A percentile compares a stretch with the other conserved stretches of the same genome.
Conservation (phyloP, 2,888 invertebrate genomes). For the Cerastis leucographa region DNA sequence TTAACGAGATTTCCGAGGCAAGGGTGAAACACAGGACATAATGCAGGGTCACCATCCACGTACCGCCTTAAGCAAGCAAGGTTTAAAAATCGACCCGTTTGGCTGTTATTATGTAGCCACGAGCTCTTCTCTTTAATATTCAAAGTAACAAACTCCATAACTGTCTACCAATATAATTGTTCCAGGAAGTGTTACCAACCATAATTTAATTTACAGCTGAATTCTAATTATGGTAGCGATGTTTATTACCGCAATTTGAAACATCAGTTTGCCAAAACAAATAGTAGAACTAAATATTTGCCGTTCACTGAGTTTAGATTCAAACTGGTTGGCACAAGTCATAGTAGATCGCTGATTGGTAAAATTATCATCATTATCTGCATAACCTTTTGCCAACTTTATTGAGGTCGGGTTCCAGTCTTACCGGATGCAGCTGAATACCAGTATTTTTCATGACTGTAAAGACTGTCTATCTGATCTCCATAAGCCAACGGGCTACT, state of each 20-base stretch:
- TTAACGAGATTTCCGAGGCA: neutral
- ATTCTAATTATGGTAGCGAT: conserved; percentile 52
- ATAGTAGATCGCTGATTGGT: no score
- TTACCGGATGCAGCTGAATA: no score
- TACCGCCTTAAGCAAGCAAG: neutral
- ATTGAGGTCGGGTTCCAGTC: no score
- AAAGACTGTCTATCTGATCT: no score
- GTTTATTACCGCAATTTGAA: conserved; percentile 60
- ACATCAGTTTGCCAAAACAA: conserved; percentile 66
- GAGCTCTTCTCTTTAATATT: neutral
- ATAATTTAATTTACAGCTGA: conserved; percentile 54
- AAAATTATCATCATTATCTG: no score
- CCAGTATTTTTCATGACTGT: no score
- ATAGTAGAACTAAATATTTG: conserved; percentile 66
- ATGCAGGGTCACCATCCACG: no score
- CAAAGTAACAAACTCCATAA: conserved; percentile 3
- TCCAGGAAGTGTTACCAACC: conserved; percentile 31
- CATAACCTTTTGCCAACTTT: no score
- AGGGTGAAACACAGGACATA: no score
- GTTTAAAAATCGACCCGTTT: neutral
- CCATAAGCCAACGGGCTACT: no score
- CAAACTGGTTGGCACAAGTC: conserved; percentile 42
- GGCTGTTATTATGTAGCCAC: neutral
- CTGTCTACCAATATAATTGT: neutral
- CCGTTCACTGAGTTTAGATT: conserved; percentile 55